Conservation (phyloP, 2,888 invertebrate species). For the Melinaea marsaeus region DNA sequence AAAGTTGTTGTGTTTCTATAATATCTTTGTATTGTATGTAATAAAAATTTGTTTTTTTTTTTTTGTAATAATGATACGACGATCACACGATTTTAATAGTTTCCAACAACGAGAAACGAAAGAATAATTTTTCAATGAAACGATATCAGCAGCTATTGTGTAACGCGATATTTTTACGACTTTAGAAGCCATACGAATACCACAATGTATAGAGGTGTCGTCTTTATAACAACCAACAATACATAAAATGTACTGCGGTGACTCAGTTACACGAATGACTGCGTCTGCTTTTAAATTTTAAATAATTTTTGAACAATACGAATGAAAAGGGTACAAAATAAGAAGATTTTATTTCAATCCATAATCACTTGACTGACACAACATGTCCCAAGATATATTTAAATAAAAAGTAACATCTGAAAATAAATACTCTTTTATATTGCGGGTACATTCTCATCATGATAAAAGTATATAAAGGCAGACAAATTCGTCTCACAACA, state of each 20-base stretch:
- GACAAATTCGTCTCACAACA: conserved; percentile 27
- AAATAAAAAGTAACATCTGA: conserved; percentile 7
- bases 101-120: conserved; percentile 36
- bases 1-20: neutral
- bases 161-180: conserved; percentile 74
- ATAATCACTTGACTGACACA: neutral
- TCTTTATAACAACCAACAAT: conserved; percentile 60
- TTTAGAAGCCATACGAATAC: conserved; percentile 70
- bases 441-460: conserved; percentile 11
- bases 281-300: conserved; percentile 26
- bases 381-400: neutral
- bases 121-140: conserved; percentile 54
- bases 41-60: too few species aligned
- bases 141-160: conserved; percentile 71
- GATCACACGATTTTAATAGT: conserved; percentile 22
- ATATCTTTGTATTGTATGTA: too few species aligned
- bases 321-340: neutral
- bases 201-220: conserved; percentile 65
- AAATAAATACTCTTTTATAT: conserved; percentile 11
- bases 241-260: conserved; percentile 50
- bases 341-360: neutral
- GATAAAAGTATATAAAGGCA: conserved; percentile 21
- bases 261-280: conserved; percentile 37
- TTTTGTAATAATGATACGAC: too few species aligned
- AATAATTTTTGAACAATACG: conserved; percentile 14